Evolutionary conservation across 2,888 invertebrate genomes (phyloP).

Genomic region (Esperia sulphurella): DNA sequence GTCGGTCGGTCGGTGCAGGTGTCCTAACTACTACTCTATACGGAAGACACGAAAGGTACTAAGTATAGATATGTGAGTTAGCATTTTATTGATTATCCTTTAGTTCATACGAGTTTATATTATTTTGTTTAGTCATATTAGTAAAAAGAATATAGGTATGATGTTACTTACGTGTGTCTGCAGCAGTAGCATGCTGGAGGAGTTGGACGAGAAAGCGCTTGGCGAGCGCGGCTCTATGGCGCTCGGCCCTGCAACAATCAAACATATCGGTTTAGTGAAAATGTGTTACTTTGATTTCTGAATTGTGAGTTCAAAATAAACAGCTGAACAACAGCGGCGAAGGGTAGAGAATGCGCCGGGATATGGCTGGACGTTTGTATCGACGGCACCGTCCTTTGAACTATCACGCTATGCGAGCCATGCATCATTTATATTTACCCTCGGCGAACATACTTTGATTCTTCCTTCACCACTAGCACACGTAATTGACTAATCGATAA

Average conservation of each 20-base stretch:
- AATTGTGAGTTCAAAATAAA: slow-evolving; percentile 2
- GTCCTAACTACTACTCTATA: slow-evolving; percentile 20
- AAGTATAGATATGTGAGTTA: no score
- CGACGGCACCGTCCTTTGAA: slow-evolving; percentile 67
- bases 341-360: slow-evolving; percentile 47
- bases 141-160: no score
- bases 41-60: no score
- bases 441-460: slow-evolving; percentile 77
- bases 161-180: slow-evolving; percentile 89
- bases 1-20: slow-evolving; percentile 36
- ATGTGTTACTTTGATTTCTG: not conserved
- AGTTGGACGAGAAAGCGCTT: slow-evolving; percentile 77
- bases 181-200: slow-evolving; percentile 95
- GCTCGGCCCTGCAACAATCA: slow-evolving; percentile 76
- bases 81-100: not conserved
- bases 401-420: slow-evolving; percentile 81
- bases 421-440: slow-evolving; percentile 79
- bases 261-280: slow-evolving; percentile 23
- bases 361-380: slow-evolving; percentile 42
- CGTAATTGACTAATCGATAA: slow-evolving; percentile 66
- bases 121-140: no score
- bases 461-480: slow-evolving; percentile 63
- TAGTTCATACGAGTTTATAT: not conserved
- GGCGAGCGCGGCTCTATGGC: slow-evolving; percentile 77
- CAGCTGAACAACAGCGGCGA: slow-evolving; percentile 31